A percentile compares a stretch with the other conserved stretches of the same genome.
These are phyloP conservation scores for Euspilapteryx auroguttella DNA, from an alignment of 2,888 invertebrate genomes.

Conservation along the genomic window DNA sequence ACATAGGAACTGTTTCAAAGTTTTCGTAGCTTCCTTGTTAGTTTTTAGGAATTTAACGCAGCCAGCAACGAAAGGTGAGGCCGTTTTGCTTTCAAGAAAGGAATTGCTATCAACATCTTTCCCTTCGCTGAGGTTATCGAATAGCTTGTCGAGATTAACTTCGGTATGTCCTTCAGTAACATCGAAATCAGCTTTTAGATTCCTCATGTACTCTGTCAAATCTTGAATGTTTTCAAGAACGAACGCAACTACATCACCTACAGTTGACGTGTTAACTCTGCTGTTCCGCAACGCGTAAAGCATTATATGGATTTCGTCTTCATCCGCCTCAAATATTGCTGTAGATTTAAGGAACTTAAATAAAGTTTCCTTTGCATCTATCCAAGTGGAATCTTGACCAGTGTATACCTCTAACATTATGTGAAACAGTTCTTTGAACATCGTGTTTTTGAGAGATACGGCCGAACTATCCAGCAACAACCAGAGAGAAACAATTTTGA, in stretches of 20 bases:
- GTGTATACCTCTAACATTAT: constrained; percentile 61
- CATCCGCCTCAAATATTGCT: constrained; percentile 65
- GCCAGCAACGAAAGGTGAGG: constrained; percentile 42
- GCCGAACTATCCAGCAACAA: constrained; percentile 45
- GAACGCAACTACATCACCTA: constrained; percentile 36
- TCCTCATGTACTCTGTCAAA: constrained; percentile 26
- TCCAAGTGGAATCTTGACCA: constrained; percentile 28
- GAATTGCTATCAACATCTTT: constrained; percentile 24
- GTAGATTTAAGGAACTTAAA: constrained; percentile 63
- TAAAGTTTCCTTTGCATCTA: constrained; percentile 58
- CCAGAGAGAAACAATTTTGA: constrained; percentile 48
- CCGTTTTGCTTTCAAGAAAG: constrained; percentile 37
- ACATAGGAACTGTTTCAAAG: constrained; percentile 36
- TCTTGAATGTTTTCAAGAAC: constrained; percentile 28
- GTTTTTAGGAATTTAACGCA: constrained; percentile 33
- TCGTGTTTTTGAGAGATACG: constrained; percentile 47
- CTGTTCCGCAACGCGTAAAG: constrained; percentile 50
- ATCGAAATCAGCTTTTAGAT: constrained; percentile 34
- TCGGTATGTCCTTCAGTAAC: constrained; percentile 28
- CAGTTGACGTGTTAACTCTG: constrained; percentile 23
- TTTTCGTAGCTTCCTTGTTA: constrained; percentile 30
- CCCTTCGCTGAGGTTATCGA: constrained; percentile 37
- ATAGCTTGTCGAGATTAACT: constrained; percentile 27
- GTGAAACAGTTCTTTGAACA: constrained; percentile 56
- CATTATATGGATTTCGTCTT: constrained; percentile 70